Conservation (phyloP, 2,797 vertebrate species). For the Sternotherus odoratus region DNA sequence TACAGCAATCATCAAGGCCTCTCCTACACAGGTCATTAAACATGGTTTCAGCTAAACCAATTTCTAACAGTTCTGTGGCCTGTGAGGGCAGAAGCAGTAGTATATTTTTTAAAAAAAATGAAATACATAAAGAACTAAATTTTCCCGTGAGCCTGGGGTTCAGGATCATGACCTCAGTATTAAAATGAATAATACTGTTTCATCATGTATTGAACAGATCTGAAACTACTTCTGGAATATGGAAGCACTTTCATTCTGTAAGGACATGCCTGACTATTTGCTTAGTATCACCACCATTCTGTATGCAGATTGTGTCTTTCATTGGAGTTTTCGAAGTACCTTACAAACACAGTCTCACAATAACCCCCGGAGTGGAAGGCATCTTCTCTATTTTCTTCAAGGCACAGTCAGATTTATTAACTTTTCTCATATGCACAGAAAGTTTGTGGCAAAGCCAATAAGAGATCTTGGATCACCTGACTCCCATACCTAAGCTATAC, state of each 20-base stretch:
- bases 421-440: not conserved
- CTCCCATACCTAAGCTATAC: not conserved
- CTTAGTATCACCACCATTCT: not conserved
- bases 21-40: not conserved
- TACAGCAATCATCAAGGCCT: not conserved
- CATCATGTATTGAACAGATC: not conserved
- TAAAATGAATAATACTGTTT: not conserved
- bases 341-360: not conserved
- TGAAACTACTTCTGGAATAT: not conserved
- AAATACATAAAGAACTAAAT: not conserved
- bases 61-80: not conserved
- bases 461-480: not conserved
- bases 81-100: not conserved
- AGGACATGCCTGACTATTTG: not conserved
- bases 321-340: not conserved
- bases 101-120: no score
- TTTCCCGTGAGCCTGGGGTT: fast-evolving
- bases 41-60: not conserved
- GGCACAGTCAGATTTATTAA: not conserved
- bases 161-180: not conserved
- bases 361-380: not conserved
- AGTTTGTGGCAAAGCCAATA: not conserved
- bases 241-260: not conserved
- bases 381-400: not conserved
- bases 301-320: not conserved